Base-by-base conservation (phyloP, 2,888 invertebrate genomes). In the Eupithecia tripunctaria region DNA sequence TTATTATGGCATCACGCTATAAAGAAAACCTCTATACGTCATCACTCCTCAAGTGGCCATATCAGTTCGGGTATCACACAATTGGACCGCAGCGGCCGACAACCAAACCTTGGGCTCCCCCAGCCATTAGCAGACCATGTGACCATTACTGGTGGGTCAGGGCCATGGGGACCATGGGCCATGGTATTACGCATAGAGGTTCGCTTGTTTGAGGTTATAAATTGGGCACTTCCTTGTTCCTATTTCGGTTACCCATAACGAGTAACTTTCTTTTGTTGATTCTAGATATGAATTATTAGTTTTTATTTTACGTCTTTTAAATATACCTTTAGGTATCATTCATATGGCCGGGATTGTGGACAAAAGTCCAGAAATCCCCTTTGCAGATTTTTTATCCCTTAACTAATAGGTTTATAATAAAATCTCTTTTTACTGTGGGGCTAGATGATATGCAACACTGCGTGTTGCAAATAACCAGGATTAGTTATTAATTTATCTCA, bases 51-150 rank as follows among this genome's bases (percentile, higher is more conserved):
- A 60, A 60, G 60, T 18, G 60, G 60, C 18, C 29, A 59, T 27
- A 59, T 73, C n/a, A 10, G 25, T 56, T 71, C 73, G 75, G 75
- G 72, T 72, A 71, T 32, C 64, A 38, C 60, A 77, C 73, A 76
- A 77, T 77, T 62, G 72, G 78, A 72, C 73, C 29, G 65, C 29
- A 68, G 38, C 62, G 59, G 56, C 56, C 70, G 14, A 56, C 47
- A 29, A 51, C 27, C 21, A 29, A 68, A 25, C 73, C 73, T 71
- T 74, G 73, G 70, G 68, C 64, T 67, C 68, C 76, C 72, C 71
- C 66, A 66, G 70, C 76, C 74, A 78, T 78, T 78, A 76, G 71
- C 76, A 51, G 56, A 25, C 14, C 67, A 73, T 73, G 75, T 75
- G 72, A 67, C 56, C 56, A 25, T 25, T 25, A 56, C 47, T 75